Conservation (phyloP, 2,113 vertebrate genomes). For the Daubentonia madagascariensis region DNA sequence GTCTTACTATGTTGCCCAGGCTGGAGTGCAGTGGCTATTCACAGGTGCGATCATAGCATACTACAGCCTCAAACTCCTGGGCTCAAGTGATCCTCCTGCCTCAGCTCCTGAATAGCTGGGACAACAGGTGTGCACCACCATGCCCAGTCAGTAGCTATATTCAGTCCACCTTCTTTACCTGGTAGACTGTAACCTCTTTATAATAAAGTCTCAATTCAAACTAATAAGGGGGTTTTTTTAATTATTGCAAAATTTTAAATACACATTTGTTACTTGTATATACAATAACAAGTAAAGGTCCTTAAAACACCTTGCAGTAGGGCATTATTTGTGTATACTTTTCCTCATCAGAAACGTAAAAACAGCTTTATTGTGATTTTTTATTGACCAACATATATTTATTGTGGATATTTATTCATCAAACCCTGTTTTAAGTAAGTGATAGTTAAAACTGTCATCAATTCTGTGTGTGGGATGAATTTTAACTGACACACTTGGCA, state of each 20-base stretch:
- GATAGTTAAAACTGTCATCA: neutral
- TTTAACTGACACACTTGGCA: neutral
- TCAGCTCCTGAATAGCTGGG: neutral
- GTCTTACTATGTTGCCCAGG: neutral
- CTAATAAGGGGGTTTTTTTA: neutral
- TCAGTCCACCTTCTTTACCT: neutral
- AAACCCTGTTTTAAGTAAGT: constrained; percentile 33
- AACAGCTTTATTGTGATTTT: constrained; percentile 21
- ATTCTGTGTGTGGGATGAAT: neutral
- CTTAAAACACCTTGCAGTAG: neutral
- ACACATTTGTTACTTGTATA: neutral
- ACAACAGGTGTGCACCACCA: neutral
- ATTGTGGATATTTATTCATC: neutral
- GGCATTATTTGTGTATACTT: constrained; percentile 9
- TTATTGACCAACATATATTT: neutral
- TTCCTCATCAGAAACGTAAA: constrained; percentile 20
- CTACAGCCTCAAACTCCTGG: too few relatives aligned
- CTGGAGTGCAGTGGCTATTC: neutral
- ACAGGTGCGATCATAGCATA: neutral
- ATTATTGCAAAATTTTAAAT: constrained; percentile 29
- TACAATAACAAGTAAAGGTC: neutral
- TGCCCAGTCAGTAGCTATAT: neutral
- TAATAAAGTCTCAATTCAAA: neutral
- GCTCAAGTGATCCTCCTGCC: neutral
- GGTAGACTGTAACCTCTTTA: neutral